Evolutionary conservation across 1,140 invertebrate species (phyloP), one percentile per base, ranked within the genome.

Genomic region (Hermetia illucens): DNA sequence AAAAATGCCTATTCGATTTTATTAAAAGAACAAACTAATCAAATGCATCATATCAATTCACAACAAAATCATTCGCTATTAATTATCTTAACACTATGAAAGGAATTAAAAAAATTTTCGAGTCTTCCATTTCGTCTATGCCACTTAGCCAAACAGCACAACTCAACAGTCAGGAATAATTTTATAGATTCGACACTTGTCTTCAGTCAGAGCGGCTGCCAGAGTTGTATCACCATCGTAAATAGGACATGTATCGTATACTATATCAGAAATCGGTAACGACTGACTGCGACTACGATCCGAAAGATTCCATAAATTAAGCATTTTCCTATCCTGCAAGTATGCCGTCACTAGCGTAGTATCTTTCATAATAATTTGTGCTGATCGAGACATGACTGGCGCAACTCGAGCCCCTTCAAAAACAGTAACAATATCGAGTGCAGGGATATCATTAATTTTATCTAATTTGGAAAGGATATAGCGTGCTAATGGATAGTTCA

Each of bases 251-350:
- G 79, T 65, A 45, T 84, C 80, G 24, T 82, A 54, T 9, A 79
- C 64, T 1, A 73, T 64, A 36, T 76, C 75, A 12, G 66, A 62
- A 2, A 72, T 65, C 1, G 70, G 65, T 32, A 82, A 44, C 2
- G 60, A 66, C 36, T 70, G 64, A 25, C 75, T 52, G 6, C 70
- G 62, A 37, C 70, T 62, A 0, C 71, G 67, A 2, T 63, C 72
- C 3, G 70, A 64, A 21, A 76, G 52, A 49, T 79, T 80, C 70
- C 83, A 83, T 2, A 86, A 49, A 40, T 66, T 68, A 19, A 82
- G 52, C 17, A 63, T 59, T 4, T 67, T 72, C 1, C 52, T 65
- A 38, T 70, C 72, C 55, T 83, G 79, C 40, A 78, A 69, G 46
- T 77, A 70, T 1, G 75, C 74, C 15, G 74, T 73, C 0, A 83